Evolutionary conservation across 2,797 vertebrate species (phyloP), one percentile per base, ranked within the genome.

Genomic region (Enteromius paludinosus): DNA sequence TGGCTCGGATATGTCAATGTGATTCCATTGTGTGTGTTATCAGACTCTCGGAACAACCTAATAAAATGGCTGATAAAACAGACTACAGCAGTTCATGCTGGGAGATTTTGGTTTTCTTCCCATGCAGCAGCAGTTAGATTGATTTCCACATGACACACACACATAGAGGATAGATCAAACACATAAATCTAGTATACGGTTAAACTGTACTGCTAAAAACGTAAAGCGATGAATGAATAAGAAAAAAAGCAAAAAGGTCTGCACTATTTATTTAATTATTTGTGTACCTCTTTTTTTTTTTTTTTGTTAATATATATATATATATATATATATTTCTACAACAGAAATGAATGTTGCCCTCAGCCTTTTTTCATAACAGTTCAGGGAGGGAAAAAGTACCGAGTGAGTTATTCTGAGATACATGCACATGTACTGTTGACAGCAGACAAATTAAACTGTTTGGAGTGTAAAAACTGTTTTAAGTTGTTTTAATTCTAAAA

Each of bases 51-150:
- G 80, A 82, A 61, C 14, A 38, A 52, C 12, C 52, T 74, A 68
- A 81, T 79, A 78, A 79, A 85, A 66, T 38, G 18, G 20, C 33
- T 59, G 47, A 82, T 65, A 74, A 84, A 38, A 75, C 45, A 61
- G n/a, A 54, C 47, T 38, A n/a, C 4, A 15, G 47, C 47, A 20
- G 20, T 38, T 64, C 41, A 54, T 45, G 56, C 9, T 47, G 59
- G 38, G 74, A 62, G 75, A 64, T 23, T 45, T 77, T 3, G 7
- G 10, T 25, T 52, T 78, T 25, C 30, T 78, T 47, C 56, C 41
- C 28, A 49, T 62, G 65, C 59, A 78, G 25, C 18, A n/a, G 25
- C 25, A 38, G 25, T 54, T 1, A 41, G 20, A 28, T 52, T 70
- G 33, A 79, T 69, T 49, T 68, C 47, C 3, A 79, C 47, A 25